These are phyloP conservation scores for Prochilodus magdalenae DNA, from an alignment of 2,113 vertebrate genomes.

Conservation along the genomic window DNA sequence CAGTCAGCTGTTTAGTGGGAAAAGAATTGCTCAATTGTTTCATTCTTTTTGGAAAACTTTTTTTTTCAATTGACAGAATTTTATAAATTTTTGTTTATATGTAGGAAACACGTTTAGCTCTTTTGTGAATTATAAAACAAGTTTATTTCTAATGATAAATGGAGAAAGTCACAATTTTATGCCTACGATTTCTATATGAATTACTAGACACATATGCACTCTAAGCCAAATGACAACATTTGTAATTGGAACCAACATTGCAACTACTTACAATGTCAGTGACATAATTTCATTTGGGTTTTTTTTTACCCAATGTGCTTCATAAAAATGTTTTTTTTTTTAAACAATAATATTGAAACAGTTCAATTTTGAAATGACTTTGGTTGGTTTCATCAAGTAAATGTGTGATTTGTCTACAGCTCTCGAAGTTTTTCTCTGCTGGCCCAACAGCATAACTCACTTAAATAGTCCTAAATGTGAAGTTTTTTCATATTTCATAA, in stretches of 20 bases:
- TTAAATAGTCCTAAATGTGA: conserved; percentile 3
- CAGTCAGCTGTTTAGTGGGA: not conserved
- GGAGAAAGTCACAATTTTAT: too few relatives aligned
- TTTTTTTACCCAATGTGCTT: not conserved
- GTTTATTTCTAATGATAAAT: too few relatives aligned
- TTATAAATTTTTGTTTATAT: not conserved
- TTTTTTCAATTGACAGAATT: not conserved
- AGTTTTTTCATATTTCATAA: not conserved
- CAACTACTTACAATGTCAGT: too few relatives aligned
- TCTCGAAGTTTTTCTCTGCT: not conserved
- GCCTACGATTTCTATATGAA: too few relatives aligned
- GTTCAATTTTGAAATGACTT: conserved; percentile 9
- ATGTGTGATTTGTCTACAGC: conserved; percentile 30
- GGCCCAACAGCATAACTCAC: not conserved
- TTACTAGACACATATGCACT: too few relatives aligned
- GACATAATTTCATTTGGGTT: not conserved
- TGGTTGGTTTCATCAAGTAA: conserved; percentile 25
- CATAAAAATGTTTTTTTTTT: not conserved
- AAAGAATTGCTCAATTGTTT: not conserved
- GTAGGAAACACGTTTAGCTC: not conserved
- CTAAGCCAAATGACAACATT: too few relatives aligned
- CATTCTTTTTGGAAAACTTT: too few relatives aligned
- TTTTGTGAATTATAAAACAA: too few relatives aligned
- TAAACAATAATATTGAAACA: not conserved
- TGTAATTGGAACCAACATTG: too few relatives aligned